Base-by-base conservation (phyloP, 2,888 invertebrate species). In the Chaitophorus viminalis region DNA sequence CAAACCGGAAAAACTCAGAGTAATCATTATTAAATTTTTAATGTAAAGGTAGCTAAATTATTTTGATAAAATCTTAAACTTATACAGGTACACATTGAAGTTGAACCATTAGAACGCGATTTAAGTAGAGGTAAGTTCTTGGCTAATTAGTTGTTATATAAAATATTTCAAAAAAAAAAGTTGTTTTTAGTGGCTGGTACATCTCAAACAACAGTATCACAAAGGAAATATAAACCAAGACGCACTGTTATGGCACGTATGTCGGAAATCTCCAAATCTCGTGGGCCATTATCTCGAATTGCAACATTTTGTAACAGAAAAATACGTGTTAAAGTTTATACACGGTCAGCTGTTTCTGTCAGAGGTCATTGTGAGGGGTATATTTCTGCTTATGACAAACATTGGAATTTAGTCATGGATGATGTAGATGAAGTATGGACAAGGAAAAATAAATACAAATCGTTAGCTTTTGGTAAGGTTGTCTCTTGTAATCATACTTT, bases 361-460 rank as follows among this genome's bases (percentile, higher is more conserved):
- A 93, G 97, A 87, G 97, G 98, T 5, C 94, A 93, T 89, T 94
- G 96, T 89, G 94, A 94, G 89, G 99, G 96, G 1, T 95, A 94
- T 90, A 92, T 98, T 46, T 93, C 95, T 31, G 96, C 96, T 4
- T 99, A 97, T 91, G 99, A 99, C 92, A 97, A 96, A 91, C 97
- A 98, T 91, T 98, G 97, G 96, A 99, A 99, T 92, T 91, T 99
- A 90, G 95, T 96, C 9, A 92, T 98, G 84, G 93, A 93, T 88
- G 96, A 98, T 91, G 97, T 97, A 3, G 93, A 94, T 52, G 98
- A 98, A 92, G 92, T 94, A 5, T 98, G 96, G 95, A 94, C 93
- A 83, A 93, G 95, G 89, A 92, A 92, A 78, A 93, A 92, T 21
- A 87, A 87, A 74, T 78, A 79, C 90, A 95, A 95, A 92, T 92